These are phyloP conservation scores for Elegia similella DNA, from an alignment of 2,888 invertebrate genomes.

Conservation along the genomic window DNA sequence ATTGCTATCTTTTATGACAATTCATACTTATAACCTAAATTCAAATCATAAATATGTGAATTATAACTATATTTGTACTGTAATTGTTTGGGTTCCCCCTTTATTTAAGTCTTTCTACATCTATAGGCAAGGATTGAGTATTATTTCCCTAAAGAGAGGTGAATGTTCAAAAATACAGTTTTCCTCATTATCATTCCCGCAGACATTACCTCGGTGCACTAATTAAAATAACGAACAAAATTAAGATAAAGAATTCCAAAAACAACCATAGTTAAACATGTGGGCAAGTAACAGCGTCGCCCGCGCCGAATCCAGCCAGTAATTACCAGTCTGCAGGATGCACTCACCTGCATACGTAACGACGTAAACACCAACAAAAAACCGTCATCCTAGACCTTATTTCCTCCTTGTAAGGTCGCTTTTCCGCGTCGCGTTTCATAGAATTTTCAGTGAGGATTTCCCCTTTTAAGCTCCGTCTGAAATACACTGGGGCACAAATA, in stretches of 20 bases:
- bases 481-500: constrained; percentile 65
- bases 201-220: not conserved
- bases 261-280: constrained; percentile 23
- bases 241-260: constrained; percentile 1
- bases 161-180: too few relatives aligned
- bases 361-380: constrained; percentile 32
- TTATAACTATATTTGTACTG: too few relatives aligned
- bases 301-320: constrained; percentile 47
- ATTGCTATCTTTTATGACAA: too few relatives aligned
- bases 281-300: constrained; percentile 51
- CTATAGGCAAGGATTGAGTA: too few relatives aligned
- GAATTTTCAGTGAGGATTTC: constrained; percentile 59
- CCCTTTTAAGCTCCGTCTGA: constrained; percentile 60
- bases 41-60: too few relatives aligned
- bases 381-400: constrained; percentile 34
- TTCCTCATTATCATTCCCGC: not conserved
- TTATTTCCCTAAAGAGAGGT: too few relatives aligned
- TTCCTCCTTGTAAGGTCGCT: constrained; percentile 29
- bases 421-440: constrained; percentile 33
- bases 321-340: constrained; percentile 67
- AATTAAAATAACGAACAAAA: not conserved
- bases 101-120: too few relatives aligned
- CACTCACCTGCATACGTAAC: constrained; percentile 39
- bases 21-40: too few relatives aligned
- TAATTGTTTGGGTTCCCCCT: too few relatives aligned